Conservation (phyloP, 2,113 vertebrate genomes). For the Poeciliopsis turrubarensis region DNA sequence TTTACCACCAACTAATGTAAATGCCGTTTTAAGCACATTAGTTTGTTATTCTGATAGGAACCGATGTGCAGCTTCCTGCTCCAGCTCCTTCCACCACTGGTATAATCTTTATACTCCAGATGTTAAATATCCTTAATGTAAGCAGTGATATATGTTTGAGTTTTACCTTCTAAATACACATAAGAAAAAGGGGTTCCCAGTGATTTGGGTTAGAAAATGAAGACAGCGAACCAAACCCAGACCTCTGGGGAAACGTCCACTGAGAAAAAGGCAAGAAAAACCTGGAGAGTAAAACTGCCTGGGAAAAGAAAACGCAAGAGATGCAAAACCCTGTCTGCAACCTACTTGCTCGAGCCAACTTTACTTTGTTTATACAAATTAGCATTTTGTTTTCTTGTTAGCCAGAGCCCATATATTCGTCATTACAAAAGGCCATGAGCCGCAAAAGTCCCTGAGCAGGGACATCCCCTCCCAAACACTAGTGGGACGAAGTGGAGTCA, state of each 20-base stretch:
- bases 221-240: neutral
- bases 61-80: neutral
- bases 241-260: conserved; percentile 8
- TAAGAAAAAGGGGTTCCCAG: no score
- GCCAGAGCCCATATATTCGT: neutral
- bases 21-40: neutral
- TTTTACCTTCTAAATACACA: no score
- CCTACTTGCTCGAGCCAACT: neutral
- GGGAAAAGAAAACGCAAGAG: neutral
- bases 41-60: neutral
- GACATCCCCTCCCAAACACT: conserved; percentile 3
- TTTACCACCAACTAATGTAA: neutral
- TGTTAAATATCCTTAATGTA: no score
- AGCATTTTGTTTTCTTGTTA: neutral
- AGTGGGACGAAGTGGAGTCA: conserved; percentile 25
- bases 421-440: conserved; percentile 6
- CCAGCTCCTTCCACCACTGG: neutral
- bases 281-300: neutral
- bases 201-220: no score
- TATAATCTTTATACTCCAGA: neutral
- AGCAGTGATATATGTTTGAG: no score
- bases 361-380: neutral
- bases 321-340: neutral
- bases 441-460: neutral
- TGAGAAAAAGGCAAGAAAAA: conserved; percentile 3